Base-by-base conservation (phyloP, 2,797 vertebrate genomes). In the Gymnothorax javanicus region DNA sequence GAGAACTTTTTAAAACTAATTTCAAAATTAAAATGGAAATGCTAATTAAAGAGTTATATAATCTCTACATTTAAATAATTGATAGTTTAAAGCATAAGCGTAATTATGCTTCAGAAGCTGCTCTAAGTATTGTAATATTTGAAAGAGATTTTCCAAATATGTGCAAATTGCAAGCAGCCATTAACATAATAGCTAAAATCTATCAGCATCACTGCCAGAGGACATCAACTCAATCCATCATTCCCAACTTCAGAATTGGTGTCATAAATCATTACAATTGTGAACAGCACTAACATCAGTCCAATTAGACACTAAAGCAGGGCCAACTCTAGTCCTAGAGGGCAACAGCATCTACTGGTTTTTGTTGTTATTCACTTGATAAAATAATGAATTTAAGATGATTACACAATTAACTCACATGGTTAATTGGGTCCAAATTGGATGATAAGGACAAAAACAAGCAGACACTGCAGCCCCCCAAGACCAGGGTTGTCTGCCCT, bases 121-220 rank as follows among this genome's bases (percentile, higher is more conserved):
- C 73, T 77, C 27, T 50, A 77, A 77, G 20, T 77, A 52, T 52
- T 52, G 73, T 73, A 4, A 43, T 15, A 27, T 73, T 33, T 73
- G 69, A 50, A 52, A 77, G 27, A 5, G 33, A 11, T 73, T 9
- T 77, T 77, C 73, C 17, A 43, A 52, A 77, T 77, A 77, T 5
- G 12, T 81, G 20, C 20, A 81, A 81, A 81, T 81, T 81, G 77
- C 23, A 8, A 56, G 77, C 52, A 81, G 7, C 77, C 77, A 81
- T 81, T 56, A 81, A 56, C 77, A 81, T 56, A 81, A 81, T 81
- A 23, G 52, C 50, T 50, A 56, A 81, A 20, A 81, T 54, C 77
- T 56, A n/a, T 81, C 8, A 33, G 52, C 52, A n/a, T 81, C 54
- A 81, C 23, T 81, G 77, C 77, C 52, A 81, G 8, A 54, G 12